phyloP scores from a whole-genome alignment of 2,888 invertebrate genomes.

The Acanthopleura granulata region DNA sequence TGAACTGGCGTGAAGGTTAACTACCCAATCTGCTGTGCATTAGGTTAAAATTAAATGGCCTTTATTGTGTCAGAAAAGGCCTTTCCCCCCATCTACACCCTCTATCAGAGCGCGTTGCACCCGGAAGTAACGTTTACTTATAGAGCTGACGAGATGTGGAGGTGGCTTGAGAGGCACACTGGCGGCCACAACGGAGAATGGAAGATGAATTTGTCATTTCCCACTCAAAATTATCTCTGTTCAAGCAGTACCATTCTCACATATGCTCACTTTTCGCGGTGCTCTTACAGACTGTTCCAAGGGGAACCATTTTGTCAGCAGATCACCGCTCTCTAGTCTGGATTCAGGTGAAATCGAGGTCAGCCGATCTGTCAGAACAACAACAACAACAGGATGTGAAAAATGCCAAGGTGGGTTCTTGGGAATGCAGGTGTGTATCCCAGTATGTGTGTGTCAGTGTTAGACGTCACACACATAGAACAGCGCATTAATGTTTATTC shows the following conservation, averaged over 20 bases:
- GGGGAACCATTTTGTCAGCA: not conserved
- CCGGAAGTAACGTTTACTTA: no score
- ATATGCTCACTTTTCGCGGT: not conserved
- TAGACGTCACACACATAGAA: no score
- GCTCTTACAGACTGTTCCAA: not conserved
- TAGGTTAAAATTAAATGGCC: no score
- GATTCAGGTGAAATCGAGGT: not conserved
- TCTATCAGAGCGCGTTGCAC: no score
- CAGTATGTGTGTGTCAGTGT: no score
- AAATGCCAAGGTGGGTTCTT: not conserved
- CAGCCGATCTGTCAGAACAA: not conserved
- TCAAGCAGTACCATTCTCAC: not conserved
- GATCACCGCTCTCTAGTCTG: not conserved
- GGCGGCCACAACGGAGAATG: not conserved
- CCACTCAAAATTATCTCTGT: not conserved
- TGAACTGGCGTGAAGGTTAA: no score
- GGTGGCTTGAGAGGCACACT: no score
- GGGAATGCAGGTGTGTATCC: not conserved
- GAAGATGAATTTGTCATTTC: constrained; percentile 1
- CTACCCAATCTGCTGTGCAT: no score
- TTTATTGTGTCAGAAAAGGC: no score
- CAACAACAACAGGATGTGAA: constrained; percentile 5
- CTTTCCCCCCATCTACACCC: no score
- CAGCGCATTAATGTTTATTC: no score
- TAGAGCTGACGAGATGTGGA: no score